Evolutionary conservation across 2,113 vertebrate genomes (phyloP).

Genomic region (Etheostoma spectabile): DNA sequence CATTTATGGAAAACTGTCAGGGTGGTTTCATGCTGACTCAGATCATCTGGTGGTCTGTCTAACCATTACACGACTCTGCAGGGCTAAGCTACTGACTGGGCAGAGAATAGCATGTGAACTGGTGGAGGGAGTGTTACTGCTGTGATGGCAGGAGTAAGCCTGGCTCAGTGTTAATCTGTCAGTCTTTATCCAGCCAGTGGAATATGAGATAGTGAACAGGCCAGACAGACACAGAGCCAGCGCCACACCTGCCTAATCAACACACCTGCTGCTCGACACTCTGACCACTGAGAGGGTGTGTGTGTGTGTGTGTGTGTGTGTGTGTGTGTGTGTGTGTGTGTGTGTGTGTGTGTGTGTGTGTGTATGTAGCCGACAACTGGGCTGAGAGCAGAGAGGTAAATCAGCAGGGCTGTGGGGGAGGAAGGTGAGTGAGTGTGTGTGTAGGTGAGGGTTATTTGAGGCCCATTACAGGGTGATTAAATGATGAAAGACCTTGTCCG

Average conservation of each 20-base stretch:
- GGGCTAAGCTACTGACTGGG: conserved; percentile 64
- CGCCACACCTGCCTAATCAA: conserved; percentile 68
- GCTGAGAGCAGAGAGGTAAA: conserved; percentile 48
- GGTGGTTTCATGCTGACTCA: conserved; percentile 57
- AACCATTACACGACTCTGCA: conserved; percentile 67
- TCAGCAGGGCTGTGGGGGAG: conserved; percentile 41
- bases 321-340: neutral
- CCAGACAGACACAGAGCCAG: conserved; percentile 53
- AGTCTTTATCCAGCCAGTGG: conserved; percentile 66
- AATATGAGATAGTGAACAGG: conserved; percentile 58
- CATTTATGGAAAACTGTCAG: neutral
- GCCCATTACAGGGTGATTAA: conserved; percentile 77
- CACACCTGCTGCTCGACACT: conserved; percentile 72
- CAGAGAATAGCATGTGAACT: conserved; percentile 47
- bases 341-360: neutral
- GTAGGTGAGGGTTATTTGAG: conserved; percentile 67
- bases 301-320: conserved; percentile 24
- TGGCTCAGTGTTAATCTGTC: conserved; percentile 74
- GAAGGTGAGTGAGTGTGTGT: conserved; percentile 27
- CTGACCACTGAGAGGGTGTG: conserved; percentile 44
- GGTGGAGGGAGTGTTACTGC: conserved; percentile 52
- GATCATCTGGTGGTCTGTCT: conserved; percentile 62
- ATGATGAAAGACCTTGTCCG: conserved; percentile 80
- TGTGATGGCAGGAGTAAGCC: conserved; percentile 52
- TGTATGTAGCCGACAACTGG: conserved; percentile 19